A percentile compares a stretch with the other conserved stretches of the same genome.
phyloP scores from a whole-genome alignment of 1,140 invertebrate genomes.

The Drosophila littoralis region DNA sequence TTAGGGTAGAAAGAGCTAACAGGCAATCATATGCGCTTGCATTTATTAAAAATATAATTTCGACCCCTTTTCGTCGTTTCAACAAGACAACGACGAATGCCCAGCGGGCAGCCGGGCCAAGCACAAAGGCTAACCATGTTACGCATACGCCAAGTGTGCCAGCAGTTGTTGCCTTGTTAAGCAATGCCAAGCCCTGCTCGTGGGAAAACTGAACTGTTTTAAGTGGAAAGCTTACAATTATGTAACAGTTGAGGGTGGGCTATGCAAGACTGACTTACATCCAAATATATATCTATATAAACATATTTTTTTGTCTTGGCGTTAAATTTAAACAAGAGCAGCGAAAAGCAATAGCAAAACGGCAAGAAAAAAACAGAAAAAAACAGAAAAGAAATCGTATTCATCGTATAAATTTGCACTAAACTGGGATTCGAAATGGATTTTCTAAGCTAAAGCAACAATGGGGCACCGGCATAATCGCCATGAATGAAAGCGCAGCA shows the following conservation, averaged over 20 bases:
- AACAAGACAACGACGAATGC: constrained; percentile 30
- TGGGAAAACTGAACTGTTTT: constrained; percentile 23
- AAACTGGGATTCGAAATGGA: constrained; percentile 81
- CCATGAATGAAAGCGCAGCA: constrained; percentile 76
- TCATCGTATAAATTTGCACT: constrained; percentile 77
- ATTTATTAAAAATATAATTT: constrained; percentile 29
- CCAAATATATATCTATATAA: not conserved
- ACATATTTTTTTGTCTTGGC: constrained; percentile 30
- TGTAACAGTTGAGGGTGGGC: constrained; percentile 41
- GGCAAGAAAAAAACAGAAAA: constrained; percentile 16
- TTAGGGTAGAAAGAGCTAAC: not conserved
- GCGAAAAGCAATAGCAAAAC: constrained; percentile 17
- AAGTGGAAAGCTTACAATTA: constrained; percentile 65
- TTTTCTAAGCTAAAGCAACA: constrained; percentile 73
- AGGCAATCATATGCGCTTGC: constrained; percentile 2
- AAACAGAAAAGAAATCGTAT: constrained; percentile 25
- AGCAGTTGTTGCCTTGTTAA: constrained; percentile 25
- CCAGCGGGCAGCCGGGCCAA: constrained; percentile 34
- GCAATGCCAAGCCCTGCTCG: constrained; percentile 9
- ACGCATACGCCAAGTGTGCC: constrained; percentile 61
- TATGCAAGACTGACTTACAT: constrained; percentile 33
- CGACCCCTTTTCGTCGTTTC: constrained; percentile 24
- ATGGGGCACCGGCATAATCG: constrained; percentile 73
- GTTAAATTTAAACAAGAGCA: constrained; percentile 73
- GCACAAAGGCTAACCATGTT: constrained; percentile 69